Evolutionary conservation across 2,888 invertebrate species (phyloP), one percentile per base, ranked within the genome.

Genomic region (Sinotaia quadrata): DNA sequence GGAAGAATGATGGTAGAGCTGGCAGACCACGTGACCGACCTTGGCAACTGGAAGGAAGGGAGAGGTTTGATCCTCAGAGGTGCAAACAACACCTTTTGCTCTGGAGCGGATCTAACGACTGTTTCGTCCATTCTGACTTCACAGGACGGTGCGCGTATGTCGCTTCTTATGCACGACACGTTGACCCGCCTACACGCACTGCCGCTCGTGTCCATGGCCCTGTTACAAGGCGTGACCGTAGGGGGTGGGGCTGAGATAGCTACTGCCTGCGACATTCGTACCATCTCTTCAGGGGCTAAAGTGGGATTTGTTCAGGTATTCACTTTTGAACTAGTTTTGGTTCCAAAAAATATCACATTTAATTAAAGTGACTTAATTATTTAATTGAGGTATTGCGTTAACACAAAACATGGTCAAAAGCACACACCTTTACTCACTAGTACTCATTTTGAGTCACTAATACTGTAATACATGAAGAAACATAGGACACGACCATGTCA

Each of bases 161-260:
- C 89, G 27, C 74, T 77, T 5, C 86, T 89, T 34, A 91, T 91
- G 90, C 89, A 90, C 27, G 76, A 87, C 61, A 81, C 87, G 2
- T 76, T 90, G 27, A 77, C 80, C 8, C 81, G 88, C 33, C 81
- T 91, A 10, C 83, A 83, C 36, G 81, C 81, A 2, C 81, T 91
- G 18, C 90, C 91, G 0, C 68, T 91, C n/a, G 75, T 91, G 2
- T 89, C 89, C 41, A 87, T 90, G 2, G 89, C 90, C 24, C 78
- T 90, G 8, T 82, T 91, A 15, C 62, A 75, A 65, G 91, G 91
- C 24, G 80, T 79, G 70, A 90, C 91, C 1, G 74, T 91, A 2
- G 91, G 91, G 8, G 91, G 91, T 1, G 91, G 91, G 4, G 90
- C 91, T 1, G 91, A 91, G 79, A 67, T 91, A 10, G 82, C 88